These are phyloP conservation scores for Acleris emargana DNA, from an alignment of 2,888 invertebrate genomes.

Conservation along the genomic window DNA sequence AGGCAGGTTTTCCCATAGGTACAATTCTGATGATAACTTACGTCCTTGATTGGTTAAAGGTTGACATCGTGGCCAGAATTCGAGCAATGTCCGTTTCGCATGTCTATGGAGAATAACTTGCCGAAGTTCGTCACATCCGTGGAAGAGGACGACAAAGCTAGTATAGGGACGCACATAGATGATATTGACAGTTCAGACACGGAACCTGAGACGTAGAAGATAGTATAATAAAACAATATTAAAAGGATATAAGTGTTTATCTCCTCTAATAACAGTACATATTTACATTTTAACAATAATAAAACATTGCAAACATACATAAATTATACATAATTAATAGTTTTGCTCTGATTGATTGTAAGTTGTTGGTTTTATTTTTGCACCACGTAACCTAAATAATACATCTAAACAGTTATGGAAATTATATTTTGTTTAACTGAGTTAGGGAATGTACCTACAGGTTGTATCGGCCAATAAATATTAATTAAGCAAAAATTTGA, in stretches of 20 bases:
- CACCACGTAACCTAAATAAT: background rate
- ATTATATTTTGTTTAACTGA: too few species aligned
- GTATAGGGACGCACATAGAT: constrained; percentile 59
- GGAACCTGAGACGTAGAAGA: constrained; percentile 48
- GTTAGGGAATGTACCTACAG: too few species aligned
- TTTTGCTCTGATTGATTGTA: background rate
- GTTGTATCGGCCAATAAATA: too few species aligned
- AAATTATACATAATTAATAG: too few species aligned
- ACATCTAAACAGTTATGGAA: background rate
- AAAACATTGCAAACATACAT: constrained; percentile 24
- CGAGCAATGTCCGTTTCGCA: constrained; percentile 85
- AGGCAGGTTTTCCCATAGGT: too few species aligned
- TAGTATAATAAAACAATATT: constrained; percentile 48
- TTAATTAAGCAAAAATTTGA: too few species aligned
- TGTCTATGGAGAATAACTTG: constrained; percentile 86
- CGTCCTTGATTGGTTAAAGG: constrained; percentile 52
- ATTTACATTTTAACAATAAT: constrained; percentile 49
- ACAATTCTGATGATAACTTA: too few species aligned
- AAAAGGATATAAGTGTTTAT: constrained; percentile 57
- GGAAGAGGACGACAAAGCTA: constrained; percentile 61
- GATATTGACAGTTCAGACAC: constrained; percentile 63
- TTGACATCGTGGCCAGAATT: constrained; percentile 87
- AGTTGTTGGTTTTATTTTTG: background rate
- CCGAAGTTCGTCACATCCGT: constrained; percentile 67
- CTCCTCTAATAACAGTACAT: constrained; percentile 43